Evolutionary conservation across 1,140 invertebrate genomes (phyloP).

Genomic region (Papilio polyxenes): DNA sequence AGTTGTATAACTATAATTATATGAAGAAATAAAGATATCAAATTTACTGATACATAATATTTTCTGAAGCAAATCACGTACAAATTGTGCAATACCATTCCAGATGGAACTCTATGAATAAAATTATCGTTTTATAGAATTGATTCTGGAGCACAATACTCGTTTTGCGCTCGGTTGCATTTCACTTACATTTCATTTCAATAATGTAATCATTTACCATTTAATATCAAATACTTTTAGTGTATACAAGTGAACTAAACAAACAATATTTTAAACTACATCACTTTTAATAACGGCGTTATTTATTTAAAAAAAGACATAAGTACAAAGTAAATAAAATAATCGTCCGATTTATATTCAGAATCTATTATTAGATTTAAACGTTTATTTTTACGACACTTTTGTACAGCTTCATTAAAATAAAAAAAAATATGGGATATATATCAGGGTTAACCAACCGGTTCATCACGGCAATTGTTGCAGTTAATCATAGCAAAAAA

Average conservation of each 20-base stretch:
- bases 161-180: slow-evolving; percentile 44
- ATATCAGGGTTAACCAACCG: no score
- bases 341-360: no score
- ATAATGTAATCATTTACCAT: slow-evolving; percentile 33
- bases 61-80: slow-evolving; percentile 76
- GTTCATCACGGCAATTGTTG: no score
- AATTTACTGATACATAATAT: slow-evolving; percentile 67
- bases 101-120: slow-evolving; percentile 79
- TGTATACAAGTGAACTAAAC: not conserved
- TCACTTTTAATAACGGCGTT: no score
- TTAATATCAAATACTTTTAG: slow-evolving; percentile 5
- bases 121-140: slow-evolving; percentile 80
- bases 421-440: no score
- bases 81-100: slow-evolving; percentile 79
- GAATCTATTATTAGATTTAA: not conserved
- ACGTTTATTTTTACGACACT: not conserved
- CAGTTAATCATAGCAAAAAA: no score
- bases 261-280: not conserved
- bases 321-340: no score
- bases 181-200: slow-evolving; percentile 40
- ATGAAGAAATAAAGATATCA: slow-evolving; percentile 27
- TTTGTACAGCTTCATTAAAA: not conserved
- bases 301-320: no score
- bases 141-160: slow-evolving; percentile 77
- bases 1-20: not conserved